phyloP scores from a whole-genome alignment of 1,140 invertebrate species.

The Monochamus saltuarius region DNA sequence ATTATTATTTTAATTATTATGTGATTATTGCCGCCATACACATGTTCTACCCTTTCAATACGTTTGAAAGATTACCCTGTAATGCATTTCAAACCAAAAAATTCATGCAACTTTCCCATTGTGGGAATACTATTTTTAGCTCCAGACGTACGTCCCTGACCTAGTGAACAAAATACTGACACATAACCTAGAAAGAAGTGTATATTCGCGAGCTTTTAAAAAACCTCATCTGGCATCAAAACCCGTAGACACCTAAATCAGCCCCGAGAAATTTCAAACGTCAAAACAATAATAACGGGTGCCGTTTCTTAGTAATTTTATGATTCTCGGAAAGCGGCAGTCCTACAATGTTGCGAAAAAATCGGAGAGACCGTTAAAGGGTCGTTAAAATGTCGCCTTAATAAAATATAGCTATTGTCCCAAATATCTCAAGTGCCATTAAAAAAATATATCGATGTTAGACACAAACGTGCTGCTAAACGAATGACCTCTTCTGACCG shows the following conservation, averaged over 20 bases:
- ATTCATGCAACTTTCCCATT: too few species aligned
- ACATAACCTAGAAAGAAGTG: constrained; percentile 2
- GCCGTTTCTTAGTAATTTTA: constrained; percentile 19
- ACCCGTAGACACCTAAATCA: neutral
- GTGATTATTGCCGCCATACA: too few species aligned
- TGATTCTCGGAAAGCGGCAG: constrained; percentile 3
- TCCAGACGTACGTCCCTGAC: too few species aligned
- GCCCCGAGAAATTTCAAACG: constrained; percentile 4
- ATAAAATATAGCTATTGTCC: constrained; percentile 24
- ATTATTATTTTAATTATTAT: too few species aligned
- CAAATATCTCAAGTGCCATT: constrained; percentile 18
- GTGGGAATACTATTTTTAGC: too few species aligned
- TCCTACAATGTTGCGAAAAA: constrained; percentile 9
- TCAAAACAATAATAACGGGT: neutral
- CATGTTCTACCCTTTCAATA: too few species aligned
- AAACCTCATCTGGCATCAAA: neutral
- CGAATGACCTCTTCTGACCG: neutral
- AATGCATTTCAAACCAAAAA: too few species aligned
- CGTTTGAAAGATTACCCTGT: too few species aligned
- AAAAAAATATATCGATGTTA: constrained; percentile 25
- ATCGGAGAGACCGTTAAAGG: constrained; percentile 19
- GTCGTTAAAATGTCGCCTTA: constrained; percentile 24
- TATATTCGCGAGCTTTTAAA: neutral
- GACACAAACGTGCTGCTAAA: constrained; percentile 20
- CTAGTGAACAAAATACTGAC: too few species aligned